Base-by-base conservation (phyloP, 53 echinoderm and acorn worm genomes). In the Apostichopus leukothele region DNA sequence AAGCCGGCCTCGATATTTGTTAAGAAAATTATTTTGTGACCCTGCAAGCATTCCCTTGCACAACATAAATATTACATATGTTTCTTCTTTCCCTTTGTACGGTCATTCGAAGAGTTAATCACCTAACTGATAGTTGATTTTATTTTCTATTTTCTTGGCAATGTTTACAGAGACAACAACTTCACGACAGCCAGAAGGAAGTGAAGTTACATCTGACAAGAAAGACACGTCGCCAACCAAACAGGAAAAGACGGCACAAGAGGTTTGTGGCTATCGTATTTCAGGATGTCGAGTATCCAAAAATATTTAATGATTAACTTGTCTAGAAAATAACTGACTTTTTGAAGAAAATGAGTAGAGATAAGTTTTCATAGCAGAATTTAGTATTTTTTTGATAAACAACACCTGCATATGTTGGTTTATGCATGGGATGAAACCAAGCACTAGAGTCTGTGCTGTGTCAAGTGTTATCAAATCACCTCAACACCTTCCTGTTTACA, bases 251-350 rank as follows among this genome's bases (percentile, higher is more conserved):
- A 81, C 19, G 13, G 18, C 53, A 21, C 52, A 51, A 81, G 81
- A 81, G 81, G 81, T 81, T 57, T 54, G 81, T 22, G 59, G 5
- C 9, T 54, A 81, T 81, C 59, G 20, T 57, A 25, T 81, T 81
- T 81, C 81, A 81, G 57, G 59, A 52, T 81, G 19, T 81, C 5
- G 54, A 54, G 71, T 18, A 71, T 71, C 6, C 4, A 11, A 63
- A 63, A 63, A 63, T 13, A 13, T 63, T 11, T 63, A 63, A 63
- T 63, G 63, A 63, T 63, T 63, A 13, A 63, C 63, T 63, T 63
- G 16, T 63, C 16, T 39, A 39, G 63, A 16, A 63, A 63, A 63
- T 63, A 63, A 63, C 16, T 71, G 13, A 71, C 71, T 71, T 71
- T 71, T 71, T 71, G 5, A n/a, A 71, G 18, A 6, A 71, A 71